Conservation (phyloP, 2,113 vertebrate genomes). For the Cinclus mexicanus region DNA sequence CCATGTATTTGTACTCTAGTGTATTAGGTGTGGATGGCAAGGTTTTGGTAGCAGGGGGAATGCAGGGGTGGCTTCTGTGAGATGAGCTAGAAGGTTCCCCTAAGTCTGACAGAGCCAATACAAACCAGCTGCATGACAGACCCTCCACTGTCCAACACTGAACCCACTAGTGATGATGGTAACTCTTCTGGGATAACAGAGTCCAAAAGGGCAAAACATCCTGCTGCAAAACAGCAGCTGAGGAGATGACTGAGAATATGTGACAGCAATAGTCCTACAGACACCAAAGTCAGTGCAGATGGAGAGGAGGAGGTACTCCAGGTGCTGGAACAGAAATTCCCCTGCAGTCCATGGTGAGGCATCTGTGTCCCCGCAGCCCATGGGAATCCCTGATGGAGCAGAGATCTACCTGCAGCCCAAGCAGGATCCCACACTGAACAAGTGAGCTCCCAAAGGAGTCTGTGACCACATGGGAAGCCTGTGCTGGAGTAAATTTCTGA, state of each 20-base stretch:
- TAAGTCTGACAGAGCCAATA: neutral
- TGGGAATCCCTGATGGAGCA: neutral
- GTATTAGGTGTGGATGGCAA: neutral
- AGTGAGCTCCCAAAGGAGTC: neutral
- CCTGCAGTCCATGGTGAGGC: neutral
- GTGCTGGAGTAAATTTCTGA: neutral
- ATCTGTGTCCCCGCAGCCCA: neutral
- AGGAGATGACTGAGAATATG: neutral
- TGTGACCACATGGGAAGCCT: neutral
- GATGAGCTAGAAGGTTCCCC: neutral
- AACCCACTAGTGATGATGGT: accelerated
- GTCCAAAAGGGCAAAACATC: neutral
- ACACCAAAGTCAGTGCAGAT: neutral
- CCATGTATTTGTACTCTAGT: neutral
- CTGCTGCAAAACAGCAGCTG: neutral
- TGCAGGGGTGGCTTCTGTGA: neutral
- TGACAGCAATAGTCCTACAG: neutral
- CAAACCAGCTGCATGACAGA: neutral
- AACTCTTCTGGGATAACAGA: neutral
- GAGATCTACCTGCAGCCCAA: neutral
- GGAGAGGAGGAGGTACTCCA: neutral
- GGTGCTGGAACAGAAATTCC: too few relatives aligned
- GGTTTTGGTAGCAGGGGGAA: neutral
- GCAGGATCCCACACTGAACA: neutral
- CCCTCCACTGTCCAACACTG: too few relatives aligned